Percentiles rank a stretch among this genome's conserved stretches.
Conservation (phyloP, 2,113 vertebrate genomes). For the Pristiophorus japonicus region DNA sequence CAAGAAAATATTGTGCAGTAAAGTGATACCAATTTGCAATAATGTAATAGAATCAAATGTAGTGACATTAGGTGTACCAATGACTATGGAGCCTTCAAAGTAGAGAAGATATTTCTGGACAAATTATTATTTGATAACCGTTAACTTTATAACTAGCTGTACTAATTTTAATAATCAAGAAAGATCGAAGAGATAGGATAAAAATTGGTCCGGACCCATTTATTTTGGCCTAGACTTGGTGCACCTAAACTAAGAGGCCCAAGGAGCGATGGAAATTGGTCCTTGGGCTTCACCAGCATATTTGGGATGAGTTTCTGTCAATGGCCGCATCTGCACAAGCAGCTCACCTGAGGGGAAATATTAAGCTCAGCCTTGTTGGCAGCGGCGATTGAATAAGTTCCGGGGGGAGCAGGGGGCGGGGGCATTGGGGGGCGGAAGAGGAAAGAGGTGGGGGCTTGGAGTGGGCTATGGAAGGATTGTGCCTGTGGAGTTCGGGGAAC, state of each 20-base stretch:
- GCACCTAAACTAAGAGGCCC: background rate
- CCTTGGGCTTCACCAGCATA: background rate
- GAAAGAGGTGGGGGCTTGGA: too few species aligned
- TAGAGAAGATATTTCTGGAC: background rate
- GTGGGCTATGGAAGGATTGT: background rate
- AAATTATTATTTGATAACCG: background rate
- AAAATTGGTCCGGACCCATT: too few species aligned
- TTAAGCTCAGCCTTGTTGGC: background rate
- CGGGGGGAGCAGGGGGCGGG: fast-evolving
- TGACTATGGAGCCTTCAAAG: background rate
- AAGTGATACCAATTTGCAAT: background rate
- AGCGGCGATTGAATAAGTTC: too few species aligned
- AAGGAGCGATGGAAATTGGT: background rate
- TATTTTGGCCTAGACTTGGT: background rate
- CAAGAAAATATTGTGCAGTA: background rate
- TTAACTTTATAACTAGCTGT: background rate
- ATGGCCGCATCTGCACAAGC: background rate
- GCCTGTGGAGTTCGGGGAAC: background rate
- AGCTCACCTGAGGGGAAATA: background rate
- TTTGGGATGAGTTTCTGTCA: background rate
- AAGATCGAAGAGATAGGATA: too few species aligned
- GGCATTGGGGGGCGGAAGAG: too few species aligned
- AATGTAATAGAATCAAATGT: background rate
- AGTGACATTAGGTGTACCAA: background rate
- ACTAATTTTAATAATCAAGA: background rate